Conservation (phyloP, 2,888 invertebrate species). For the Falcaria lacertinaria region DNA sequence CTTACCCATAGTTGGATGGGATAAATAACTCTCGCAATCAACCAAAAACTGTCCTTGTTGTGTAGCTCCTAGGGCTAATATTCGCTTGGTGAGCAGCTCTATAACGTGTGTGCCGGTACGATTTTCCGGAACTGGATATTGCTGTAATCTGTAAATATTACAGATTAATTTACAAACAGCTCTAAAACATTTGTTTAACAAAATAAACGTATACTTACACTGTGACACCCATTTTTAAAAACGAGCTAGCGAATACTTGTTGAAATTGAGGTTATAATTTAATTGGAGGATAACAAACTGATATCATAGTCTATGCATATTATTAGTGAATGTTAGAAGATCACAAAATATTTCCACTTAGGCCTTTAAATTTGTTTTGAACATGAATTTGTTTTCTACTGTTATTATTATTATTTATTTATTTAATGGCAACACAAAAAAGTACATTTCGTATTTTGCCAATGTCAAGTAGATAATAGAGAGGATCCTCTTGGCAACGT, state of each 20-base stretch:
- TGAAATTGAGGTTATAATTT: conserved; percentile 4
- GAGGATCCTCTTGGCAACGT: too few species aligned
- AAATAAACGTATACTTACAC: conserved; percentile 65
- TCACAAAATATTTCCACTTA: too few species aligned
- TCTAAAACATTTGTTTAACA: not conserved
- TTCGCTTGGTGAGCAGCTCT: conserved; percentile 90
- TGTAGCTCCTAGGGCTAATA: conserved; percentile 90
- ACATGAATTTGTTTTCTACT: too few species aligned
- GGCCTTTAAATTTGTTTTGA: too few species aligned
- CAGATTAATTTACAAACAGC: not conserved
- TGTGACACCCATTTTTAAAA: conserved; percentile 82
- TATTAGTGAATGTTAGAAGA: too few species aligned
- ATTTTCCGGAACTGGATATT: conserved; percentile 92
- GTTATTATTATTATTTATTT: too few species aligned
- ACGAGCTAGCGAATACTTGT: conserved; percentile 9
- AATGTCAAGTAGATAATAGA: too few species aligned
- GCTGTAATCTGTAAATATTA: conserved; percentile 82
- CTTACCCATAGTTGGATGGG: conserved; percentile 85
- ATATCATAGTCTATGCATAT: too few species aligned
- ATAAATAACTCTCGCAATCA: conserved; percentile 96
- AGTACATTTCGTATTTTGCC: too few species aligned
- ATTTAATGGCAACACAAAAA: too few species aligned
- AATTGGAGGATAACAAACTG: too few species aligned
- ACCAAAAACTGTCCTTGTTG: conserved; percentile 95
- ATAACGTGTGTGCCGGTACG: conserved; percentile 94